These are phyloP conservation scores for Lissocephala sabroskyi DNA, from an alignment of 2,888 invertebrate genomes.

Conservation along the genomic window DNA sequence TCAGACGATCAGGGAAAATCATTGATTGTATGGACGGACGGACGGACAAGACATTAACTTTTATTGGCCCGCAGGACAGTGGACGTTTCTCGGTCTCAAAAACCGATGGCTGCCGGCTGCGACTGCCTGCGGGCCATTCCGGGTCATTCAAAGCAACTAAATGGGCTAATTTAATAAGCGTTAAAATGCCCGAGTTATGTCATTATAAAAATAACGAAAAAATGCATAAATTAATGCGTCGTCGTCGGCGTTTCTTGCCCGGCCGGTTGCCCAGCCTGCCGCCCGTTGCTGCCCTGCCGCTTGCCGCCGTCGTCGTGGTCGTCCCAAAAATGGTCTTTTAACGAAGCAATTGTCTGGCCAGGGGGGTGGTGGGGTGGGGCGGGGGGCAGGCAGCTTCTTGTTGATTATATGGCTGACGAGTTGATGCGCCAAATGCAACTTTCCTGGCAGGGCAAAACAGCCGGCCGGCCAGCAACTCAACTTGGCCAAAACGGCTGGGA, in stretches of 20 bases:
- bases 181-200: conserved; percentile 72
- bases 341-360: conserved; percentile 35
- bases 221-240: conserved; percentile 53
- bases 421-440: conserved; percentile 4
- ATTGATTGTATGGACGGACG: conserved; percentile 17
- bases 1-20: conserved; percentile 8
- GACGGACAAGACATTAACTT: conserved; percentile 35
- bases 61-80: conserved; percentile 33
- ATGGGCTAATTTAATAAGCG: conserved; percentile 72
- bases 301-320: not conserved
- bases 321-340: conserved; percentile 64
- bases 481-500: too few relatives aligned
- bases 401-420: conserved; percentile 27
- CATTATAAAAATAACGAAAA: conserved; percentile 64
- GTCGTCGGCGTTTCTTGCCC: not conserved
- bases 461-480: too few relatives aligned
- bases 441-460: too few relatives aligned
- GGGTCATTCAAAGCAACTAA: conserved; percentile 47
- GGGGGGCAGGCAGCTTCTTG: conserved; percentile 9
- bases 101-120: too few relatives aligned
- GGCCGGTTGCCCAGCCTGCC: not conserved
- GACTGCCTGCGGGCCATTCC: not conserved
- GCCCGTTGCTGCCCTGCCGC: not conserved
- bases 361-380: too few relatives aligned
- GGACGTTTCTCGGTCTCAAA: conserved; percentile 1